Evolutionary conservation across 1,140 invertebrate species (phyloP), one percentile per base, ranked within the genome.

Genomic region (Lucilia cuprina): DNA sequence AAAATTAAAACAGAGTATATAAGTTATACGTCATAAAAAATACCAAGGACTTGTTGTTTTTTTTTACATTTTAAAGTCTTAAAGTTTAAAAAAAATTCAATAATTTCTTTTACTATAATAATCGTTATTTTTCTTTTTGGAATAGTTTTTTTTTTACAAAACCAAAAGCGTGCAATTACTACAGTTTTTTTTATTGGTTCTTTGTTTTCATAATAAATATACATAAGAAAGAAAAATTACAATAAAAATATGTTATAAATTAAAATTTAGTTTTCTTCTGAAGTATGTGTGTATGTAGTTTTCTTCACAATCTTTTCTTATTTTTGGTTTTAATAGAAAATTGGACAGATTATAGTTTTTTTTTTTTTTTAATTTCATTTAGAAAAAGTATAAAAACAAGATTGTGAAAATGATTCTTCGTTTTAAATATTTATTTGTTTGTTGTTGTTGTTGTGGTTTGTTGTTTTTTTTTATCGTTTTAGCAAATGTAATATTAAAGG

Each of bases 161-260:
- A 70, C 65, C 55, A 19, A 70, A 70, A 70, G 65, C 65, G 65
- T 70, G 65, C 65, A 70, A 70, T 70, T 70, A 70, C 65, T 70
- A 21, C n/a, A 70, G 21, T 70, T 55, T 55, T 12, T 41, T 70
- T 70, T 70, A n/a, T 70, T 21, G 65, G 65, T 70, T 70, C 65
- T 21, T 70, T 7, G 12, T 70, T 70, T 70, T 70, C 65, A 70
- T 70, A 70, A 70, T 70, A 70, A 70, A 70, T 70, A 70, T 70
- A 70, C 65, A 70, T 70, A 9, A 70, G 21, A 70, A 70, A 70
- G 65, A 70, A 70, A n/a, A 70, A 70, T 70, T 70, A 70, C 65
- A 70, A 70, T 70, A 70, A 70, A 30, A 60, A 60, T 60, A 60
- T 60, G 13, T 60, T 60, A 60, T 60, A 60, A 60, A 60, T 60